Percentiles rank a stretch among this genome's conserved stretches.
These are phyloP conservation scores for Drosophila murphyi DNA, from an alignment of 1,140 invertebrate genomes.

Conservation along the genomic window DNA sequence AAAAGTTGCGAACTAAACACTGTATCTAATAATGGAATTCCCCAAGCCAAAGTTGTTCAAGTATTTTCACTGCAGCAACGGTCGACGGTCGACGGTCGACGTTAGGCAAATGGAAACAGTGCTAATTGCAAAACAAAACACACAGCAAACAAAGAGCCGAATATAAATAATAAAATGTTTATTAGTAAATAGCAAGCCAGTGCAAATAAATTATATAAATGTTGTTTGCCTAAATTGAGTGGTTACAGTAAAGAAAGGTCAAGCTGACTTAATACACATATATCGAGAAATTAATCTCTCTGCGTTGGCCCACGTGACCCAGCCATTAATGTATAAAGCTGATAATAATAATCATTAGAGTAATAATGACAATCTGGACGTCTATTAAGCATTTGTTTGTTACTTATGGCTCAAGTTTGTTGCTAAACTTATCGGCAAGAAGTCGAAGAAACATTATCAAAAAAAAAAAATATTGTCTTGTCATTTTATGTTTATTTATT, in stretches of 20 bases:
- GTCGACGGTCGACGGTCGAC: conserved; percentile 38
- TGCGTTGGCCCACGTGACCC: too few species aligned
- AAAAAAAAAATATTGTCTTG: background rate
- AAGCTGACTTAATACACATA: background rate
- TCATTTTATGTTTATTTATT: conserved; percentile 6
- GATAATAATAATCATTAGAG: background rate
- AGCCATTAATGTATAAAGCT: background rate
- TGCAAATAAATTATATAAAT: conserved; percentile 44
- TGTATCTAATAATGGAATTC: conserved; percentile 11
- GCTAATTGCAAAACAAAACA: conserved; percentile 71
- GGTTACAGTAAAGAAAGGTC: background rate
- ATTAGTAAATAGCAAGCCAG: conserved; percentile 30
- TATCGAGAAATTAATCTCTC: background rate
- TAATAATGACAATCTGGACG: background rate
- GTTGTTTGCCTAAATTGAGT: background rate
- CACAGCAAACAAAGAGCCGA: conserved; percentile 46
- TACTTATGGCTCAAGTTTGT: too few species aligned
- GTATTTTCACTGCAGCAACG: conserved; percentile 22
- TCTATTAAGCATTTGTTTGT: too few species aligned
- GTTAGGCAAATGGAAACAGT: conserved; percentile 39
- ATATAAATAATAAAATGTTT: conserved; percentile 40
- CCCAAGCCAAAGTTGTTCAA: conserved; percentile 41
- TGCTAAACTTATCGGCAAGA: too few species aligned
- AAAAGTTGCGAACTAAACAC: background rate
- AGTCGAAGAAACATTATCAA: background rate